Percentiles rank a stretch among this genome's conserved stretches.
phyloP scores from a whole-genome alignment of 2,113 vertebrate species.

The Hipposideros armiger region DNA sequence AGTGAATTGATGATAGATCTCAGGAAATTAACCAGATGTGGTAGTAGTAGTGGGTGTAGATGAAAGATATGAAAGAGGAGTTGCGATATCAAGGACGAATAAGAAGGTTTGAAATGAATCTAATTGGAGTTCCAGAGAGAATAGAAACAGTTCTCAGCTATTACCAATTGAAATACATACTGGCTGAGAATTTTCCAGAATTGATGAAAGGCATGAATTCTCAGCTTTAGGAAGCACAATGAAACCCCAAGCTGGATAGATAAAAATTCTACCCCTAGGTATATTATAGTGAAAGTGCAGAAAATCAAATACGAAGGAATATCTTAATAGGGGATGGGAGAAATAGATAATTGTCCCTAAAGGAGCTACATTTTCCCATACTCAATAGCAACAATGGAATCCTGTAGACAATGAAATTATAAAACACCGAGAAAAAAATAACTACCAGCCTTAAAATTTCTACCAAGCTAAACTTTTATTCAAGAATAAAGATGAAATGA shows the following conservation, averaged over 20 bases:
- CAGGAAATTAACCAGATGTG: background rate
- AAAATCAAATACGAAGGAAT: background rate
- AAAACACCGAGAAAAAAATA: background rate
- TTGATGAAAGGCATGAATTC: constrained; percentile 15
- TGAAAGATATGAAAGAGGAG: constrained; percentile 7
- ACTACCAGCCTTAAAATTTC: background rate
- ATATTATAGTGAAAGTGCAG: background rate
- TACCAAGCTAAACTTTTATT: constrained; percentile 3
- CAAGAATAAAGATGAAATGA: constrained; percentile 27
- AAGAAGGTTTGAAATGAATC: constrained; percentile 5
- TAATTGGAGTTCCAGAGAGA: background rate
- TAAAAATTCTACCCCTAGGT: background rate
- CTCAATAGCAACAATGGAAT: background rate
- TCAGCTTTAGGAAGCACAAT: background rate
- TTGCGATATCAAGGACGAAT: background rate
- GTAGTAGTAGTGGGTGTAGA: background rate
- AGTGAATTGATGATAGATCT: background rate
- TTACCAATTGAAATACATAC: background rate
- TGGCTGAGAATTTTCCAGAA: constrained; percentile 40
- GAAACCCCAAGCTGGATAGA: background rate
- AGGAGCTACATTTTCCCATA: background rate
- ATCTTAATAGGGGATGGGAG: constrained; percentile 9
- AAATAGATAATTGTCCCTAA: background rate
- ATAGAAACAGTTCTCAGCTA: background rate
- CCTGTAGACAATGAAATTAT: background rate